phyloP scores from a whole-genome alignment of 1,140 invertebrate species.

The Pantala flavescens region DNA sequence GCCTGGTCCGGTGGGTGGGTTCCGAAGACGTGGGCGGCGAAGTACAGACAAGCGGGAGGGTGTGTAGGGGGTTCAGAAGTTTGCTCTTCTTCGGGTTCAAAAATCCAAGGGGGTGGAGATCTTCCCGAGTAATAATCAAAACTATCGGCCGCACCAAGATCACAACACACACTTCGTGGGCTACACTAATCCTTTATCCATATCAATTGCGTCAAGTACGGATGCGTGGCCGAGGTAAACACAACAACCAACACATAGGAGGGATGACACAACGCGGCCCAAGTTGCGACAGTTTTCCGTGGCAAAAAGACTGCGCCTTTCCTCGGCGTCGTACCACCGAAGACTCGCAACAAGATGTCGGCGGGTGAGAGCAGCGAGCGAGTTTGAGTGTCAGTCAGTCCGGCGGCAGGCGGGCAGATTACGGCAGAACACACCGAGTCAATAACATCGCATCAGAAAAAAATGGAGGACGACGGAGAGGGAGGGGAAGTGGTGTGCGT shows the following conservation, averaged over 20 bases:
- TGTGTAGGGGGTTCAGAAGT: not conserved
- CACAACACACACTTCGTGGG: not conserved
- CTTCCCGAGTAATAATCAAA: not conserved
- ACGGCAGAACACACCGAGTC: slow-evolving; percentile 2
- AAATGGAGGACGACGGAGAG: slow-evolving; percentile 3
- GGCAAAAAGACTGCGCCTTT: not conserved
- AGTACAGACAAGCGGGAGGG: not conserved
- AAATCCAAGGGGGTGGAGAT: too few relatives aligned
- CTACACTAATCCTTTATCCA: not conserved
- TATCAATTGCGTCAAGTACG: not conserved
- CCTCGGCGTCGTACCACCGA: not conserved
- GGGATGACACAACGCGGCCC: too few relatives aligned
- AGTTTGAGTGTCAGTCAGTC: slow-evolving; percentile 4
- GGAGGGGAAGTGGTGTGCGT: slow-evolving; percentile 1
- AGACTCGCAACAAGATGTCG: slow-evolving; percentile 7
- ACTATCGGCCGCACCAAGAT: not conserved
- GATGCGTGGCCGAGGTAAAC: too few relatives aligned
- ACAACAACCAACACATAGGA: too few relatives aligned
- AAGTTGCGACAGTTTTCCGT: too few relatives aligned
- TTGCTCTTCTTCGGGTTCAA: too few relatives aligned
- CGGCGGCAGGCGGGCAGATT: slow-evolving; percentile 4
- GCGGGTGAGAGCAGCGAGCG: not conserved
- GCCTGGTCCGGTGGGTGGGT: too few relatives aligned
- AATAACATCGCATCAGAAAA: slow-evolving; percentile 8
- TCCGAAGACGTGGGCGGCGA: not conserved